Evolutionary conservation across 1,140 invertebrate species (phyloP), one percentile per base, ranked within the genome.

Genomic region (Drosophila truncata): DNA sequence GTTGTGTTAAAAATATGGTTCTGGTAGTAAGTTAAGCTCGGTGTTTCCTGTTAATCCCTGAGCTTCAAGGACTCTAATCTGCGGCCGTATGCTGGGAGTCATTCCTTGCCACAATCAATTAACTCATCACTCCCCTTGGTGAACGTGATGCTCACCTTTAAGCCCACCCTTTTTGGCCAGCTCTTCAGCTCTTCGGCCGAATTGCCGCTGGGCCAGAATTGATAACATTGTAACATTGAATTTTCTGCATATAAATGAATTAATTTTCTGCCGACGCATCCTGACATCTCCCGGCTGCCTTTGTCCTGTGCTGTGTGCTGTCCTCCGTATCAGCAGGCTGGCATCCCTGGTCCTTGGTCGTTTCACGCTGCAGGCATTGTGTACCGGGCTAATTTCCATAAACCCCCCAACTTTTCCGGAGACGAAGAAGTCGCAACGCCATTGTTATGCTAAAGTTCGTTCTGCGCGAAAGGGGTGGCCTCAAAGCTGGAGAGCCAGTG

Each of bases 161-260:
- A 72, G 41, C 72, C 72, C 74, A 66, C 33, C 60, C 54, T 16
- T 47, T 35, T 31, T 10, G 50, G 55, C 39, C 62, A 54, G 31
- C 7, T 14, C 50, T 31, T 33, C 18, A 49, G 39, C 41, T 57
- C 54, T 33, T 35, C 39, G 44, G 42, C 41, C 41, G 60, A 59
- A 44, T 64, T 70, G 83, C 84, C 84, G 67, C 84, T 90, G 79
- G 83, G 82, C 87, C 57, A 66, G 76, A 81, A 91, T 78, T 91
- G 87, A 91, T 91, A 91, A 91, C 88, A 88, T 88, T 84, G 83
- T 87, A 84, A 84, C 88, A 88, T 83, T 82, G 77, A 87, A 90
- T 91, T 85, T 91, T 82, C 82, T 88, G 88, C 88, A 91, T 91
- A 91, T 91, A 91, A 91, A 91, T 91, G 88, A 90, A 91, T 91